These are phyloP conservation scores for Cryptosula pallasiana DNA, from an alignment of 2,888 invertebrate genomes.

Conservation along the genomic window DNA sequence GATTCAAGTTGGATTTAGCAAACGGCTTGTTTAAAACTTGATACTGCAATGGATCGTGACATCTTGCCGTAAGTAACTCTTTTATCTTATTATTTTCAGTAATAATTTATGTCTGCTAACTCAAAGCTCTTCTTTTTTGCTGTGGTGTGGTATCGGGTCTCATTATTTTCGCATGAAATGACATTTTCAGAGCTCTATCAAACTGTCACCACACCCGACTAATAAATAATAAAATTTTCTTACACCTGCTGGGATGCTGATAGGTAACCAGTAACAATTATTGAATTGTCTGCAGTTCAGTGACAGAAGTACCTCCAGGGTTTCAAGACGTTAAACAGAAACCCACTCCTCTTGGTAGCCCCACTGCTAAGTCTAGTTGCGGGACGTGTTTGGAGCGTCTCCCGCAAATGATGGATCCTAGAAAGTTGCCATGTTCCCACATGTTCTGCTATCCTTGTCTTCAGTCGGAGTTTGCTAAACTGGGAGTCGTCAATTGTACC, in stretches of 20 bases:
- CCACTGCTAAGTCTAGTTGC: not conserved
- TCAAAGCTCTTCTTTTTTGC: too few species aligned
- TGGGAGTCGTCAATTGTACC: not conserved
- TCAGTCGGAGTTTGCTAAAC: not conserved
- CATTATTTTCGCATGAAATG: too few species aligned
- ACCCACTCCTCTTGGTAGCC: conserved; percentile 1
- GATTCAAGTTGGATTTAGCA: not conserved
- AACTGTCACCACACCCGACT: too few species aligned
- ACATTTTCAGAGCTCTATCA: too few species aligned
- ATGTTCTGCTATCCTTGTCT: conserved; percentile 15
- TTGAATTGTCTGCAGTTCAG: not conserved
- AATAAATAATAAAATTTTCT: too few species aligned
- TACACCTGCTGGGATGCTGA: too few species aligned
- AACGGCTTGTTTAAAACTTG: not conserved
- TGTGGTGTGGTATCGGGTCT: too few species aligned
- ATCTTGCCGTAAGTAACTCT: not conserved
- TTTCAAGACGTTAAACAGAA: not conserved
- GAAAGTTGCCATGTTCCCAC: conserved; percentile 20
- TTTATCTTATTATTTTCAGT: too few species aligned
- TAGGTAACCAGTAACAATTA: too few species aligned
- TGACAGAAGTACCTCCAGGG: conserved; percentile 3
- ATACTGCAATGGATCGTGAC: not conserved
- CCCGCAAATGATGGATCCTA: not conserved
- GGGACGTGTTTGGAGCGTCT: not conserved
- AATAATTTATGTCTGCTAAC: too few species aligned